Percentiles rank a stretch among this genome's conserved stretches.
Conservation (phyloP, 2,797 vertebrate genomes). For the Bradypus variegatus region DNA sequence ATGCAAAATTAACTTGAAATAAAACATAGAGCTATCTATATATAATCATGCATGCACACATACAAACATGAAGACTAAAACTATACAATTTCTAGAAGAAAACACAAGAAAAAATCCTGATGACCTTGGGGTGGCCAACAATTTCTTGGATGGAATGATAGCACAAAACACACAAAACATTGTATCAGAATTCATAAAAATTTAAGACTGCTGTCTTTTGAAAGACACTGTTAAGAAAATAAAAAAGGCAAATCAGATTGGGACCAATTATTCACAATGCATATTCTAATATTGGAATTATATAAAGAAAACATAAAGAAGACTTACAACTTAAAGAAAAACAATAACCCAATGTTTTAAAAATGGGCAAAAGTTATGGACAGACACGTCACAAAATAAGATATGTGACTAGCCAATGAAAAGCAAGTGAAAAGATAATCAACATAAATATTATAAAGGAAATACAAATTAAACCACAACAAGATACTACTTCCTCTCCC, state of each 20-base stretch:
- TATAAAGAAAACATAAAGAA: background rate
- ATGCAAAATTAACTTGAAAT: slow-evolving; percentile 20
- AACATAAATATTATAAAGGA: background rate
- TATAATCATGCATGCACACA: background rate
- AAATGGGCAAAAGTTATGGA: background rate
- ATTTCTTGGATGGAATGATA: background rate
- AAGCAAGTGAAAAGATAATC: background rate
- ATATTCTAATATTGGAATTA: background rate
- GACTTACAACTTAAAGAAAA: background rate
- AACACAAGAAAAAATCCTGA: background rate
- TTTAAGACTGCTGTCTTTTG: slow-evolving; percentile 6
- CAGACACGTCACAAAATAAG: background rate
- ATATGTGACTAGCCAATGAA: background rate
- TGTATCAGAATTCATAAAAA: background rate
- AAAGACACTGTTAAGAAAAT: slow-evolving; percentile 15
- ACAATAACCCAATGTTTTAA: background rate
- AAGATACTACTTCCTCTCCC: background rate
- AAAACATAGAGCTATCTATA: background rate
- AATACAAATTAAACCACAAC: background rate
- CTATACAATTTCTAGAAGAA: background rate
- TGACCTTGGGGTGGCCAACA: background rate
- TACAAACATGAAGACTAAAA: background rate
- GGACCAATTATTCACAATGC: background rate
- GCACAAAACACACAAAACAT: background rate
- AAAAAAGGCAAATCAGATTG: background rate